Evolutionary conservation across 2,113 vertebrate genomes (phyloP), one percentile per base, ranked within the genome.

Genomic region (Rattus norvegicus): DNA sequence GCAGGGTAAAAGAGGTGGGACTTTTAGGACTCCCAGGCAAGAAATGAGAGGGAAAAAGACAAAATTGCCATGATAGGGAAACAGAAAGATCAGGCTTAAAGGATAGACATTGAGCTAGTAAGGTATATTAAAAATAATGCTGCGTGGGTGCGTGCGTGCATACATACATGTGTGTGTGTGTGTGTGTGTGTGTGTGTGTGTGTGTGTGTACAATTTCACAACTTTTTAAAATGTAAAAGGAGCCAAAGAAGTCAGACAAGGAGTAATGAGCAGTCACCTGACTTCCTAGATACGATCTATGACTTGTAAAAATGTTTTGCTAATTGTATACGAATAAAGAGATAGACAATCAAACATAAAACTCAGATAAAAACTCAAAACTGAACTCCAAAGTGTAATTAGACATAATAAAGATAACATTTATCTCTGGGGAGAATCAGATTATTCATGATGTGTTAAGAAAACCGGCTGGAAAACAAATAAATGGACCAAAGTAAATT

Each of bases 171-270:
- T 61, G 17, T 61, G 59, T 61, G 19, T 61, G 59, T 61, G 59
- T 61, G 59, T 65, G 63, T 28, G 63, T 65, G 63, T 65, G 26
- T 65, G 24, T 65, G 7, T 65, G 81, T 63, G 7, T 69, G 26
- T 81, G 16, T 39, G 10, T 22, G 14, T 17, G 9, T n/a, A 52
- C 36, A 26, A 76, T 52, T 81, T 81, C 39, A 88, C 56, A 61
- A 89, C 28, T 84, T 89, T 75, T 77, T 7, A 70, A 61, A 84
- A 83, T 54, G 43, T 94, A 49, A 90, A 96, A 75, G 17, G n/a
- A 80, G 14, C 24, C 16, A n/a, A 91, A 79, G 70, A 67, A 81
- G 56, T 33, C 69, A 30, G 54, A 63, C 65, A 17, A n/a, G 20
- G 59, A 72, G 80, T 39, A 61, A 43, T 19, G 56, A 87, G 17